These are phyloP conservation scores for Falco punctatus DNA, from an alignment of 2,113 vertebrate species.

Conservation along the genomic window DNA sequence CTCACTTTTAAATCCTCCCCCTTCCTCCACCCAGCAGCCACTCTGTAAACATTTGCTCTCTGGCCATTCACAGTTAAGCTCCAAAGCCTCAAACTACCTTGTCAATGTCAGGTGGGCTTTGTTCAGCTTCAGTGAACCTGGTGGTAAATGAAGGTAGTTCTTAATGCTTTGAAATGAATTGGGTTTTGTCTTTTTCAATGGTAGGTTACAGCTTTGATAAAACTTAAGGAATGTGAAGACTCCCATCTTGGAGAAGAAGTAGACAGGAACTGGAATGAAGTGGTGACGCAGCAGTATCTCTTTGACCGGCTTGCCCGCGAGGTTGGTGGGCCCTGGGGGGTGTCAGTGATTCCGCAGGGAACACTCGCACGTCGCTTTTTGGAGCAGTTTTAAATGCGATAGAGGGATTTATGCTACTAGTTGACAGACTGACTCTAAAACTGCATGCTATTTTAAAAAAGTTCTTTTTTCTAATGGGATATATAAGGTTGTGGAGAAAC, in stretches of 20 bases:
- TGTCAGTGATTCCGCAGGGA: background rate
- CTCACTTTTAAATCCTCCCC: background rate
- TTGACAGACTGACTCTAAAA: background rate
- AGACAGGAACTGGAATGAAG: constrained; percentile 95
- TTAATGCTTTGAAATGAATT: background rate
- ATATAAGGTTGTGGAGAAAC: too few species aligned
- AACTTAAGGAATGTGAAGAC: constrained; percentile 95
- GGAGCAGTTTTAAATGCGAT: background rate
- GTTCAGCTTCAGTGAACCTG: background rate
- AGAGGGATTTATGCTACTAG: background rate
- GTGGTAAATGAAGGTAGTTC: background rate
- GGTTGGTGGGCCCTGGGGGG: constrained; percentile 56
- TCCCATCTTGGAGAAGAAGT: constrained; percentile 96
- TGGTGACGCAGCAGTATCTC: constrained; percentile 92
- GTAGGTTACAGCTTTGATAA: constrained; percentile 90
- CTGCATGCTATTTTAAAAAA: background rate
- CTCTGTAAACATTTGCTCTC: background rate
- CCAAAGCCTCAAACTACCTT: background rate
- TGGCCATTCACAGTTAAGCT: background rate
- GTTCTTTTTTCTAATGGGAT: too few species aligned
- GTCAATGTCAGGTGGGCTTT: background rate
- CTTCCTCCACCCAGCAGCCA: background rate
- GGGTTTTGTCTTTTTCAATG: background rate
- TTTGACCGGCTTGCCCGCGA: constrained; percentile 89
- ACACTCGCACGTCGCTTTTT: fast-evolving